These are phyloP conservation scores for Hassar affinis DNA, from an alignment of 2,113 vertebrate species.

Conservation along the genomic window DNA sequence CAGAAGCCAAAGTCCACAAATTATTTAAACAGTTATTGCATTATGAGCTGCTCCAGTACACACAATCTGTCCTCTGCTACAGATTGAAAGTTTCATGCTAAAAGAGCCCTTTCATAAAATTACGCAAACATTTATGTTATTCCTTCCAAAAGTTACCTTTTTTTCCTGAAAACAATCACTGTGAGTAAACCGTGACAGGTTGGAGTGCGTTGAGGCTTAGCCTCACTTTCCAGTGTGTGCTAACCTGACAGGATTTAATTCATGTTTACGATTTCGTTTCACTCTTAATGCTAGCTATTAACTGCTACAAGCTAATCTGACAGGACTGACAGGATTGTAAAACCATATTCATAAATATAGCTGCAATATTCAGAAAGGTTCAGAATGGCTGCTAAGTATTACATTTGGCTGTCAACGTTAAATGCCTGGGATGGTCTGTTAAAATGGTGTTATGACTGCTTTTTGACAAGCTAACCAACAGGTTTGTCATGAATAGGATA, in stretches of 20 bases:
- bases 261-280: not conserved
- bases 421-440: not conserved
- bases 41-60: not conserved
- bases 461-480: not conserved
- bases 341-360: not conserved
- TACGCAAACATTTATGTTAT: not conserved
- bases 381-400: not conserved
- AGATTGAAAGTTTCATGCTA: not conserved
- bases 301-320: not conserved
- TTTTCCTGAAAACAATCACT: not conserved
- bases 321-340: not conserved
- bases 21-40: not conserved
- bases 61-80: not conserved
- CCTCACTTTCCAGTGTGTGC: not conserved
- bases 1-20: conserved; percentile 1
- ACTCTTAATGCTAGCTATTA: not conserved
- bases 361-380: not conserved
- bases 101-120: conserved; percentile 19
- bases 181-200: not conserved
- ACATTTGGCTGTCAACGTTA: not conserved
- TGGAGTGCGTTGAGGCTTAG: not conserved
- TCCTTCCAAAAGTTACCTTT: not conserved
- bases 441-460: not conserved
- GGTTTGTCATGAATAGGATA: not conserved
- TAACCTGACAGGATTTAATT: not conserved